Conservation (phyloP, 2,888 invertebrate genomes). For the Galerucella nymphaeae region DNA sequence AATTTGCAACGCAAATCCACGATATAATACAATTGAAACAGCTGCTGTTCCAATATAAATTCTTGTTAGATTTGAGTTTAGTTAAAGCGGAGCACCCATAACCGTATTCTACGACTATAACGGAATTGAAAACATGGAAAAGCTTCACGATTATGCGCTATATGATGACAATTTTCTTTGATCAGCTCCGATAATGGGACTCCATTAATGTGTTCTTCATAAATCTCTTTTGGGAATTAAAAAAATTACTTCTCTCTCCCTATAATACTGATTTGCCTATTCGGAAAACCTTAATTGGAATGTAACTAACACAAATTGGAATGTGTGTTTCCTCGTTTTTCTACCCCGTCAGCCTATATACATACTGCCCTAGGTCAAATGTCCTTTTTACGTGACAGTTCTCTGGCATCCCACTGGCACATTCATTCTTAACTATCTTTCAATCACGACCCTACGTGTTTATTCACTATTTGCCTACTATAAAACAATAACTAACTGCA, state of each 20-base stretch:
- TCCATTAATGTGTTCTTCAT: neutral
- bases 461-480: too few species aligned
- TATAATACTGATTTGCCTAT: neutral
- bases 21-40: conserved; percentile 44
- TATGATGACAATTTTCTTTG: conserved; percentile 12
- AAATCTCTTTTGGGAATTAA: neutral
- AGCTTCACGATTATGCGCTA: conserved; percentile 13
- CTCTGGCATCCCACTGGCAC: too few species aligned
- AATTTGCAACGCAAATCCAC: conserved; percentile 51
- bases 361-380: too few species aligned
- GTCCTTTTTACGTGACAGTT: too few species aligned
- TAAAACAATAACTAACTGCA: too few species aligned
- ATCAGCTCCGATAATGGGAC: conserved; percentile 4
- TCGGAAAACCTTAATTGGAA: neutral
- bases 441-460: too few species aligned
- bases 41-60: conserved; percentile 42
- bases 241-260: neutral
- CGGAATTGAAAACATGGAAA: conserved; percentile 24
- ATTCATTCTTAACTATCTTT: too few species aligned
- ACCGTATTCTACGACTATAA: conserved; percentile 18
- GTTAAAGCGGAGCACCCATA: conserved; percentile 22
- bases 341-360: too few species aligned
- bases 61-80: conserved; percentile 31
- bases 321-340: too few species aligned
- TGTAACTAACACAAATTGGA: too few species aligned